Evolutionary conservation across 1,140 invertebrate genomes (phyloP), one percentile per base, ranked within the genome.

Genomic region (Bacillus rossius): DNA sequence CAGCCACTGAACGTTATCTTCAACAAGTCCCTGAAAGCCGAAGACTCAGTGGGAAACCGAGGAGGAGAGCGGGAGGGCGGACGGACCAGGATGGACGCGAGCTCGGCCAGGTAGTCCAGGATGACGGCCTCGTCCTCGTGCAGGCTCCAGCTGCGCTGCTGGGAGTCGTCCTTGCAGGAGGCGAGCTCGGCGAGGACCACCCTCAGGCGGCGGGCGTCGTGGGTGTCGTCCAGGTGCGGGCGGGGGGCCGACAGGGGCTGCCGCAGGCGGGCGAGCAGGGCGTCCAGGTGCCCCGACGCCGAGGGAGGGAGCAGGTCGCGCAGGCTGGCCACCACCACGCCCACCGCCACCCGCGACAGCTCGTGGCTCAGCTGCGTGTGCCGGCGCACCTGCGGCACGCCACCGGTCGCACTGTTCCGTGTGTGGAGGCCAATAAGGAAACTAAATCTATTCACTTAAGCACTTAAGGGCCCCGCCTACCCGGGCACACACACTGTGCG

Each of bases 141-240:
- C 3, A 96, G 75, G 67, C 92, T 90, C 93, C 93, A 96, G 62
- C 89, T 92, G 63, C 94, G 79, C 66, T 97, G 93, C 69, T 97
- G 92, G 0, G 92, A 91, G 69, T 96, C 93, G 72, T 95, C 91
- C 63, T 94, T 94, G 62, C 91, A 92, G 45, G 85, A 87, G 10
- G 87, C 89, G 51, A 97, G 74, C 64, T 92, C 85, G 29, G 80
- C 81, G 59, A 96, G 87, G 52, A 94, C 85, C 43, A 86, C 82
- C 72, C 86, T 84, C 67, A 96, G 77, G 25, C 88, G 79, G 58
- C 85, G 81, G 8, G 88, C 86, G 76, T 95, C 92, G 14, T 88
- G 84, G 1, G 88, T 89, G 62, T 81, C 75, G 55, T 81, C 80
- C 54, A 84, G 77, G 57, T 77, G 73, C 26, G 81, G 78, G 64